Percentiles rank a stretch among this genome's conserved stretches.
These are phyloP conservation scores for Bibio marci DNA, from an alignment of 2,888 invertebrate species.

Conservation along the genomic window DNA sequence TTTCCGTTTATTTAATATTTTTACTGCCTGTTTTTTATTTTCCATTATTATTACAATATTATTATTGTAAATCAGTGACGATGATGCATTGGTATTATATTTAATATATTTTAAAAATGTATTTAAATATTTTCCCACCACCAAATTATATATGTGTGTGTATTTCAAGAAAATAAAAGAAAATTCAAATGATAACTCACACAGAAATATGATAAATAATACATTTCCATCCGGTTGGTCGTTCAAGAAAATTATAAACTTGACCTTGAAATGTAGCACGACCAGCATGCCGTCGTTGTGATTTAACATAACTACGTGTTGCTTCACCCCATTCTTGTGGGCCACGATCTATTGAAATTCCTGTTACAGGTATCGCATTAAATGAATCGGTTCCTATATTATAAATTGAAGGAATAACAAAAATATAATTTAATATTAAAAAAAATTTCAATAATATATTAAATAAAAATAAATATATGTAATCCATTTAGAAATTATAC, in stretches of 20 bases:
- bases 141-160: too few relatives aligned
- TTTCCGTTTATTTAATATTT: too few relatives aligned
- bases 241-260: conserved; percentile 69
- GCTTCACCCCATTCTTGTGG: conserved; percentile 36
- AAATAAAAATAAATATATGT: not conserved
- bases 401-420: too few relatives aligned
- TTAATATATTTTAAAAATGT: too few relatives aligned
- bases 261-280: conserved; percentile 54
- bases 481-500: too few relatives aligned
- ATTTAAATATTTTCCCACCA: too few relatives aligned
- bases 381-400: not conserved
- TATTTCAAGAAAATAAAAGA: too few relatives aligned
- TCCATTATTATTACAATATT: too few relatives aligned
- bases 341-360: conserved; percentile 8
- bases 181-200: too few relatives aligned
- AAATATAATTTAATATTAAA: not conserved
- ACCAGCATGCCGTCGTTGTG: conserved; percentile 41
- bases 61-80: too few relatives aligned
- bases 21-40: too few relatives aligned
- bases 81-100: too few relatives aligned
- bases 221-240: conserved; percentile 71
- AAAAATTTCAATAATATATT: not conserved
- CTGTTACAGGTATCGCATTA: not conserved
- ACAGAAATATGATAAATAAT: conserved; percentile 66
- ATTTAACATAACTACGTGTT: conserved; percentile 41